Base-by-base conservation (phyloP, 2,113 vertebrate genomes). In the Esox niger region DNA sequence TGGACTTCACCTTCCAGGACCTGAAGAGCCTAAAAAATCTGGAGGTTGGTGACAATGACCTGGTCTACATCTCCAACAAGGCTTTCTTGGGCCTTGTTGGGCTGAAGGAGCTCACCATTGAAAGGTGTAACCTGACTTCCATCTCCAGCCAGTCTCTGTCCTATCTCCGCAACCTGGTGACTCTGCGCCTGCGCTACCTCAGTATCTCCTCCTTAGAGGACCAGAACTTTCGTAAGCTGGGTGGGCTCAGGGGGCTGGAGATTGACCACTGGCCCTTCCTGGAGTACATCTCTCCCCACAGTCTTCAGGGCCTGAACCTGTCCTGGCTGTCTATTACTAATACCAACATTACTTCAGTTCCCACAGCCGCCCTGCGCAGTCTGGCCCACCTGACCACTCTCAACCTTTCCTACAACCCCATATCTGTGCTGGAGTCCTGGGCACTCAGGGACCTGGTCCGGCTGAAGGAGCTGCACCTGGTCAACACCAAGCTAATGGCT, bases 1-100 rank as follows among this genome's bases (percentile, higher is more conserved):
- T 99, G 76, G 97, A 99, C 85, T 95, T 94, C 82, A 93, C 92
- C 57, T 99, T 99, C 83, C 95, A 96, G 86, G 97, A 97, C 71
- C 87, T 99, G 68, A 84, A 78, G 35, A 94, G 88, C 85, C 90
- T 99, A 6, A 93, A 88, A 69, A 90, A 88, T 66, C 90, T 99
- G 66, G 94, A 98, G 57, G 94, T 99, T 30, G 97, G 97, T 0
- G 96, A 98, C 88, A 99, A 99, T 0, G 95, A 99, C 86, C 78
- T 99, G 86, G 96, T 99, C 75, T 99, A 97, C 84, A 95, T 99
- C 84, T 95, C 97, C 11, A 95, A 95, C 9, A 92, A 95, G 6
- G 97, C 97, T 70, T 99, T 99, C 80, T 87, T 93, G 0, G 97
- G 97, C 62, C 84, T 99, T 60, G 89, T 95, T 0, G 92, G 92